Evolutionary conservation across 2,797 vertebrate species (phyloP).

Genomic region (Menidia menidia): DNA sequence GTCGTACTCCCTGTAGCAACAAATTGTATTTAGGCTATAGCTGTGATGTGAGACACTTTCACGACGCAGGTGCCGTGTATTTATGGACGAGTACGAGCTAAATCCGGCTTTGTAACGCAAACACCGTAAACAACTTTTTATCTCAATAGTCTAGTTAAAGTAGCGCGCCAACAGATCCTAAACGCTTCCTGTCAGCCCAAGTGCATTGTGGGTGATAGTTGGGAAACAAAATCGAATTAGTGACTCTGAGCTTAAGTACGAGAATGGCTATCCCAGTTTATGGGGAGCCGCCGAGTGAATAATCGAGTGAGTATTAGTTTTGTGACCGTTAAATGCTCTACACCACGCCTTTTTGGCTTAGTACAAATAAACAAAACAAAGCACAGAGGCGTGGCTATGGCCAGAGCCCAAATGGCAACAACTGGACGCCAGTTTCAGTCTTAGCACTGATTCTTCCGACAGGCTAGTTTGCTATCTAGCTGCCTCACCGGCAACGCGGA

Average conservation of each 20-base stretch:
- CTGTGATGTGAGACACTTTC: neutral
- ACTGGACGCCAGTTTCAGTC: slow-evolving; percentile 55
- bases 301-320: neutral
- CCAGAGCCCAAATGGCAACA: slow-evolving; percentile 67
- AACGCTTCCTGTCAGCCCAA: slow-evolving; percentile 55
- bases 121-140: neutral
- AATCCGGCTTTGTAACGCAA: too few relatives aligned
- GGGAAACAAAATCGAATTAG: slow-evolving; percentile 30
- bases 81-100: neutral
- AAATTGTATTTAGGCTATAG: neutral
- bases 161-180: slow-evolving; percentile 52
- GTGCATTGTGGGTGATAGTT: slow-evolving; percentile 72
- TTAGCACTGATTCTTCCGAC: slow-evolving; percentile 67
- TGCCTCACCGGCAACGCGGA: slow-evolving; percentile 47
- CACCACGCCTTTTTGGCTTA: neutral
- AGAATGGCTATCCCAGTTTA: neutral
- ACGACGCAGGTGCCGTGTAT: neutral
- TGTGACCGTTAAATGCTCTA: neutral
- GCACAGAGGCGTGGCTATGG: slow-evolving; percentile 66
- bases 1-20: neutral
- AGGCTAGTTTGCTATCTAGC: slow-evolving; percentile 44
- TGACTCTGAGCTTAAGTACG: neutral
- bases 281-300: neutral
- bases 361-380: slow-evolving; percentile 8
- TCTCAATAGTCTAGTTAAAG: neutral